A percentile compares a stretch with the other conserved stretches of the same genome.
Evolutionary conservation across 2,888 invertebrate species (phyloP).

Genomic region (Tenthredo amoena): DNA sequence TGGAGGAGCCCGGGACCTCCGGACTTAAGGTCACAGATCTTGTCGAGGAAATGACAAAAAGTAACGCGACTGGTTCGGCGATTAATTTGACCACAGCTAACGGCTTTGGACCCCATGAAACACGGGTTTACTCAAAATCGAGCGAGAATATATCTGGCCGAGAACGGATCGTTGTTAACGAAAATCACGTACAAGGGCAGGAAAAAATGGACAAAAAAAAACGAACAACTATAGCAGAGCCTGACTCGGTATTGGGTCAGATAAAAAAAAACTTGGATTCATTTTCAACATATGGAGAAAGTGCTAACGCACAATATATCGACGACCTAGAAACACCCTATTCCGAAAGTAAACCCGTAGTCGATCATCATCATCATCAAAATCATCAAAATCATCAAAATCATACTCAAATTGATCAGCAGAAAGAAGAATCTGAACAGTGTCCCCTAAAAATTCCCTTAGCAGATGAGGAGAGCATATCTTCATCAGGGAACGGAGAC

Average conservation of each 20-base stretch:
- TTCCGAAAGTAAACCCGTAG: constrained; percentile 72
- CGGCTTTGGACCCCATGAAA: constrained; percentile 45
- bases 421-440: neutral
- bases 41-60: constrained; percentile 64
- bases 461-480: neutral
- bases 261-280: constrained; percentile 78
- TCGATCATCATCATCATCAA: constrained; percentile 24
- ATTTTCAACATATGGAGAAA: constrained; percentile 74
- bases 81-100: constrained; percentile 59
- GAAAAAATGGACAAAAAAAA: constrained; percentile 37
- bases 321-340: constrained; percentile 75
- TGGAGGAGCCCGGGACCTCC: constrained; percentile 63
- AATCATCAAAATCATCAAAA: constrained; percentile 25
- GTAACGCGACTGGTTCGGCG: constrained; percentile 57
- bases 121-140: constrained; percentile 62
- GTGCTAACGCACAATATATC: constrained; percentile 66
- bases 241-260: constrained; percentile 69
- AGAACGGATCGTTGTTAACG: constrained; percentile 11
- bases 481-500: neutral
- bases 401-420: neutral
- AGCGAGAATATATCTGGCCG: constrained; percentile 60
- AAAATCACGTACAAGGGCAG: constrained; percentile 50
- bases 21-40: constrained; percentile 64
- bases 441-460: neutral
- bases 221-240: constrained; percentile 49